These are phyloP conservation scores for Oenanthe oenanthe DNA, from an alignment of 2,113 vertebrate species.

Conservation along the genomic window DNA sequence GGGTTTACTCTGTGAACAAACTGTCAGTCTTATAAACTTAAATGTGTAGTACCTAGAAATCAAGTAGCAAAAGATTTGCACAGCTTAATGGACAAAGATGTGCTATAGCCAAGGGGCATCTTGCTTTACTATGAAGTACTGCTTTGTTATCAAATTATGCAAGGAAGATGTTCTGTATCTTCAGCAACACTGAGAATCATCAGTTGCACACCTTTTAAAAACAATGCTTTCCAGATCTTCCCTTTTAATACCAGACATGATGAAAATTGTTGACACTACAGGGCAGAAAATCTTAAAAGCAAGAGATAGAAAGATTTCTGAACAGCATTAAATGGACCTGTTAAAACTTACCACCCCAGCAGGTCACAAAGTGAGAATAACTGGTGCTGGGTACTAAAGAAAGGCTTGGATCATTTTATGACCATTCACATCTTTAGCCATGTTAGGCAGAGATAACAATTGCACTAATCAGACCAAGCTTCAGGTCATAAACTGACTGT, in stretches of 20 bases:
- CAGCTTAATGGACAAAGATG: background rate
- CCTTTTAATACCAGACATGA: background rate
- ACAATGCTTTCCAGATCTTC: background rate
- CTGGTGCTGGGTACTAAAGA: background rate
- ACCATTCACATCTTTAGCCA: background rate
- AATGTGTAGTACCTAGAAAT: background rate
- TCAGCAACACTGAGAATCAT: background rate
- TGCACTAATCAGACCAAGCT: background rate
- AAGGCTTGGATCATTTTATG: background rate
- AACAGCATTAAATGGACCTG: background rate
- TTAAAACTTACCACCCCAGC: background rate
- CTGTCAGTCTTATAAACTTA: background rate
- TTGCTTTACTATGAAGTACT: background rate
- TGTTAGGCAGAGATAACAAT: background rate
- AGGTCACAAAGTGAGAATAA: background rate
- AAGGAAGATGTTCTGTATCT: background rate
- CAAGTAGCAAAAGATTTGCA: background rate
- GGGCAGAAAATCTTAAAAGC: background rate
- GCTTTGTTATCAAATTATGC: background rate
- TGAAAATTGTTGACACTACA: background rate
- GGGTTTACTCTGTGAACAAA: background rate
- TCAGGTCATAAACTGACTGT: background rate
- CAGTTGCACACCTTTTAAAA: background rate
- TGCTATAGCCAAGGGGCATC: background rate
- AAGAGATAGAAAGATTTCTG: constrained; percentile 20